Evolutionary conservation across 30 jellyfish, hydroid and myxozoan genomes (phyloP).

Genomic region (Aurelia aurita): DNA sequence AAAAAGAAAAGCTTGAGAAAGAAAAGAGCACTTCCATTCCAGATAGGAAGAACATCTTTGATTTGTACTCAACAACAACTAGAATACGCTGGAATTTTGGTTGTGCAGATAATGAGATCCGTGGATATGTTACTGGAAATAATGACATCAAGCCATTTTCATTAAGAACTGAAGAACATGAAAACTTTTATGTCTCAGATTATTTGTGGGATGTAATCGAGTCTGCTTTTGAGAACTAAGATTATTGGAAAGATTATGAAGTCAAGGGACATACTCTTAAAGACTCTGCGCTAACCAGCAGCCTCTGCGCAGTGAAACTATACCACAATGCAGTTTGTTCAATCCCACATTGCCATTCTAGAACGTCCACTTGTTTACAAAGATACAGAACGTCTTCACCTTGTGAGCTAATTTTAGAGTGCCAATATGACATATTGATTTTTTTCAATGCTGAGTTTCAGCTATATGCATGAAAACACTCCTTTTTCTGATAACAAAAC

Average conservation of each 20-base stretch:
- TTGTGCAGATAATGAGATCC: slow-evolving; percentile 63
- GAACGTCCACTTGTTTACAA: too few relatives aligned
- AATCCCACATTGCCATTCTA: too few relatives aligned
- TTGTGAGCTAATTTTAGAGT: too few relatives aligned
- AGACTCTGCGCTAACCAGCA: too few relatives aligned
- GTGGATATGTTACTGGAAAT: slow-evolving; percentile 72
- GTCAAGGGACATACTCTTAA: too few relatives aligned
- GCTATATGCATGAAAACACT: too few relatives aligned
- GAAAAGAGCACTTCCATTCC: slow-evolving; percentile 23
- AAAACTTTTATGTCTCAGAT: slow-evolving; percentile 49
- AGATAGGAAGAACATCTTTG: slow-evolving; percentile 49
- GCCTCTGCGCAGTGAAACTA: too few relatives aligned
- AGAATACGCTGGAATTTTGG: slow-evolving; percentile 85
- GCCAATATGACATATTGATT: too few relatives aligned
- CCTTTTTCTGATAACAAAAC: too few relatives aligned
- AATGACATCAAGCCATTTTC: slow-evolving; percentile 78
- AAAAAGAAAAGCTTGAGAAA: slow-evolving; percentile 26
- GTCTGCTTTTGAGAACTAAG: slow-evolving; percentile 20
- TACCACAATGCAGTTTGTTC: too few relatives aligned
- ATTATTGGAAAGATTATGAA: not conserved
- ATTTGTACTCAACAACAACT: slow-evolving; percentile 50
- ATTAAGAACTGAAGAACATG: slow-evolving; percentile 50
- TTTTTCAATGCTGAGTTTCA: too few relatives aligned
- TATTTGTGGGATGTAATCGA: slow-evolving; percentile 87
- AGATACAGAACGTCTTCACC: too few relatives aligned